Evolutionary conservation across 2,888 invertebrate species (phyloP).

Genomic region (Eupithecia centaureata): DNA sequence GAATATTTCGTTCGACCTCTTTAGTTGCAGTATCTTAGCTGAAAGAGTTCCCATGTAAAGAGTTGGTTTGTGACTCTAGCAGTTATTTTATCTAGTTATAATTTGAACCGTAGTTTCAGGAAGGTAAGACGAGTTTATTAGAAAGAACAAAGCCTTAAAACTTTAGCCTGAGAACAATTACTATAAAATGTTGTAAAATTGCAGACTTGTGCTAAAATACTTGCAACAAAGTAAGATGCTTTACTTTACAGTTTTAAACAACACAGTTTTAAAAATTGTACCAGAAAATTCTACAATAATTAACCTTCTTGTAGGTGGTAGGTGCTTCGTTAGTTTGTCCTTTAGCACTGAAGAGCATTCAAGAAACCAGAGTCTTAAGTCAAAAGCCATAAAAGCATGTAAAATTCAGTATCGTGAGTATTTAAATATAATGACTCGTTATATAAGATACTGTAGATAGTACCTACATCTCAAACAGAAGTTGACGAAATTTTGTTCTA

Average conservation of each 20-base stretch:
- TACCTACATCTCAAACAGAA: background rate
- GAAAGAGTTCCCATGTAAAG: too few relatives aligned
- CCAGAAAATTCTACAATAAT: background rate
- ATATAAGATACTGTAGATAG: background rate
- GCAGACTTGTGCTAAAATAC: background rate
- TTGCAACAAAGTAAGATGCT: background rate
- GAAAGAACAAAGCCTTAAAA: background rate
- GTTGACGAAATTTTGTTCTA: background rate
- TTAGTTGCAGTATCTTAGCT: background rate
- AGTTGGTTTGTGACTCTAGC: background rate
- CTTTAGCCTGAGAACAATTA: background rate
- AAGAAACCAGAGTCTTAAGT: background rate
- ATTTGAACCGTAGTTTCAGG: too few relatives aligned
- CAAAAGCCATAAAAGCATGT: background rate
- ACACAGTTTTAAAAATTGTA: background rate
- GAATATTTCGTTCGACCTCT: too few relatives aligned
- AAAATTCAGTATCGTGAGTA: background rate
- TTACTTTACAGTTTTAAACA: background rate
- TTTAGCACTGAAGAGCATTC: background rate
- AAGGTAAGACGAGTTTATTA: background rate
- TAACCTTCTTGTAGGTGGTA: background rate
- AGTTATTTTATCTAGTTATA: too few relatives aligned
- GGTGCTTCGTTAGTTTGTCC: background rate
- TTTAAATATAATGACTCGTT: background rate
- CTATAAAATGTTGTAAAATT: background rate